phyloP scores from a whole-genome alignment of 2,113 vertebrate species.

The Rissa tridactyla region DNA sequence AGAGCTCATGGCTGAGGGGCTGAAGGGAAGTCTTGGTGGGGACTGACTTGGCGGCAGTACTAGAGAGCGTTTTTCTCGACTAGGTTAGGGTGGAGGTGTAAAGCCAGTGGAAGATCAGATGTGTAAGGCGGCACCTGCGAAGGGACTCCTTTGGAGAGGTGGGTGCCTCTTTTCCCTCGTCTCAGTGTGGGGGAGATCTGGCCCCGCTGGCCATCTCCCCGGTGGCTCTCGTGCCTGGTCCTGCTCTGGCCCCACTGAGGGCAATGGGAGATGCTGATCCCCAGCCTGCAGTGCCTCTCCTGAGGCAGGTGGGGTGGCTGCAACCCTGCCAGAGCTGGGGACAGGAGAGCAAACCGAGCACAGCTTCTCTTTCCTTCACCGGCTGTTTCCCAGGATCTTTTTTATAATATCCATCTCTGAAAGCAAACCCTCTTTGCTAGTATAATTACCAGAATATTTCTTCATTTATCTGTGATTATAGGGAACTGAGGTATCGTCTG shows the following conservation, averaged over 20 bases:
- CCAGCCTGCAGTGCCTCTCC: background rate
- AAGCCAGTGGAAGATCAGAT: background rate
- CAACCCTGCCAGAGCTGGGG: background rate
- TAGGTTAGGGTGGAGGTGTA: background rate
- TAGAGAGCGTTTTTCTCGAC: accelerated
- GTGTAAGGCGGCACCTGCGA: background rate
- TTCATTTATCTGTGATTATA: constrained; percentile 28
- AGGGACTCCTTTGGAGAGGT: background rate
- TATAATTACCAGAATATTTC: constrained; percentile 22
- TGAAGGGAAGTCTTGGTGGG: background rate
- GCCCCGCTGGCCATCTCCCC: accelerated
- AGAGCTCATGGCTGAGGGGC: background rate
- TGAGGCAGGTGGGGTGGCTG: background rate
- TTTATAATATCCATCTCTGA: background rate
- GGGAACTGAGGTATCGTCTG: background rate
- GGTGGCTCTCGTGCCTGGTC: background rate
- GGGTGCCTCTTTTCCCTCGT: background rate
- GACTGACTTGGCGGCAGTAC: background rate
- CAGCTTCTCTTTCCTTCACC: background rate
- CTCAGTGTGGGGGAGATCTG: background rate
- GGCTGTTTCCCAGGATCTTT: background rate
- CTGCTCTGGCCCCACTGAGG: background rate
- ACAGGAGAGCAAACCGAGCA: background rate
- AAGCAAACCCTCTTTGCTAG: background rate
- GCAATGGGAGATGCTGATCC: background rate